Percentiles rank a stretch among this genome's conserved stretches.
Evolutionary conservation across 2,797 vertebrate species (phyloP).

Genomic region (Hirundo rustica): DNA sequence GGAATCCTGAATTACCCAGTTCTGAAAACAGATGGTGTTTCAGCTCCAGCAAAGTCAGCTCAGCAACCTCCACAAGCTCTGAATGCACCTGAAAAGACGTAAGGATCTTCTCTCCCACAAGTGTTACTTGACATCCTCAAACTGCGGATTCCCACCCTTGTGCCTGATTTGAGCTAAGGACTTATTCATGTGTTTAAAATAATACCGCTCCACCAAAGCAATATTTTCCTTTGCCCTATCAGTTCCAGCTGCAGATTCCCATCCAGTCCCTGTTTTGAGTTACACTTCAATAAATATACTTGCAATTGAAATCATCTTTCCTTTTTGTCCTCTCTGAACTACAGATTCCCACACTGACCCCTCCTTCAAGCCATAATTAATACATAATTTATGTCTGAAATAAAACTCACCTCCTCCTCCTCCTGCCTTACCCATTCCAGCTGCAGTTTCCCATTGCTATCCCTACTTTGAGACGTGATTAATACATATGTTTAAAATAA

Average conservation of each 20-base stretch:
- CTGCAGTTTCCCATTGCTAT: conserved; percentile 40
- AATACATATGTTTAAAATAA: conserved; percentile 63
- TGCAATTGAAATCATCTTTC: conserved; percentile 70
- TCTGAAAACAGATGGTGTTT: neutral
- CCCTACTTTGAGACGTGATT: conserved; percentile 2
- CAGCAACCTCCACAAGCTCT: neutral
- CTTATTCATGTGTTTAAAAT: conserved; percentile 43
- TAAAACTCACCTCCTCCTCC: conserved; percentile 63
- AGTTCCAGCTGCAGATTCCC: conserved; percentile 68
- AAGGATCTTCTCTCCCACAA: neutral
- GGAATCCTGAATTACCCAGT: neutral
- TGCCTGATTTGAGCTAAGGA: conserved; percentile 23
- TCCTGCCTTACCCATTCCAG: conserved; percentile 57
- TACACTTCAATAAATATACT: conserved; percentile 71
- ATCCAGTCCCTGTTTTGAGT: conserved; percentile 65
- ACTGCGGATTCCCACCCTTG: neutral
- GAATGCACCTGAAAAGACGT: neutral
- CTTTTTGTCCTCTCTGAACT: conserved; percentile 31
- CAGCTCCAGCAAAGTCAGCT: neutral
- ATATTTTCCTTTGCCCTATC: conserved; percentile 50
- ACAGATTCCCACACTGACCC: conserved; percentile 60
- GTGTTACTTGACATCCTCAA: neutral
- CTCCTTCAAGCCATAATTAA: conserved; percentile 65
- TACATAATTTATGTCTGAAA: conserved; percentile 71
- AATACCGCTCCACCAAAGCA: neutral